These are phyloP conservation scores for Mycteria americana DNA, from an alignment of 2,797 vertebrate genomes.

Conservation along the genomic window DNA sequence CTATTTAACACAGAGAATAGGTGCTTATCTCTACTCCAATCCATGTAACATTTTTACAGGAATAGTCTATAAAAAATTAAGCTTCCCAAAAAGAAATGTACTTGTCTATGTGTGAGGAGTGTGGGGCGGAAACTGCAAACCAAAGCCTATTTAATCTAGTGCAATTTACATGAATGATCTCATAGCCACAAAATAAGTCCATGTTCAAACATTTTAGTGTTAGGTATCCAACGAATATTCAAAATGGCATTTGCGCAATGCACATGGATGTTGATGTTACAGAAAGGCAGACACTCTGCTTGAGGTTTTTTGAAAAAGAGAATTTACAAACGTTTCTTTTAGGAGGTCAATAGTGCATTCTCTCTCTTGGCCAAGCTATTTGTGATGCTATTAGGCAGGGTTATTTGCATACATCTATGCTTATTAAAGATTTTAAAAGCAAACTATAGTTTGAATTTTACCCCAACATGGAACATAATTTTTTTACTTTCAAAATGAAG, in stretches of 20 bases:
- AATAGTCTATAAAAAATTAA: constrained; percentile 50
- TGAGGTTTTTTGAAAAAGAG: constrained; percentile 42
- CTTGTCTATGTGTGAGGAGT: not conserved
- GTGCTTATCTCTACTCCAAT: constrained; percentile 36
- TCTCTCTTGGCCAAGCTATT: constrained; percentile 39
- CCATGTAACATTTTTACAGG: constrained; percentile 30
- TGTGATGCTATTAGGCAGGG: not conserved
- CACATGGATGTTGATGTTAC: constrained; percentile 59
- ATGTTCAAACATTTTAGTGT: constrained; percentile 8
- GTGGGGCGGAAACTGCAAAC: not conserved
- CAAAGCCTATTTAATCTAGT: constrained; percentile 7
- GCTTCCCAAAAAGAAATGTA: constrained; percentile 44
- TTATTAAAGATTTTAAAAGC: not conserved
- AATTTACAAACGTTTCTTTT: constrained; percentile 76
- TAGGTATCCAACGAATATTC: not conserved
- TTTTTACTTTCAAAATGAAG: not conserved
- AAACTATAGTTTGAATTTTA: constrained; percentile 1
- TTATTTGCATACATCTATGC: not conserved
- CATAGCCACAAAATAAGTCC: constrained; percentile 35
- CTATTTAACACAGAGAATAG: constrained; percentile 41
- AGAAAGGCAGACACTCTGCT: constrained; percentile 1
- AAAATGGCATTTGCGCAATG: constrained; percentile 34
- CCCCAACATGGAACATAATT: not conserved
- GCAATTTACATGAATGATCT: constrained; percentile 62
- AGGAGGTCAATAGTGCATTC: constrained; percentile 47